phyloP scores from a whole-genome alignment of 2,113 vertebrate species.

The Motacilla alba region DNA sequence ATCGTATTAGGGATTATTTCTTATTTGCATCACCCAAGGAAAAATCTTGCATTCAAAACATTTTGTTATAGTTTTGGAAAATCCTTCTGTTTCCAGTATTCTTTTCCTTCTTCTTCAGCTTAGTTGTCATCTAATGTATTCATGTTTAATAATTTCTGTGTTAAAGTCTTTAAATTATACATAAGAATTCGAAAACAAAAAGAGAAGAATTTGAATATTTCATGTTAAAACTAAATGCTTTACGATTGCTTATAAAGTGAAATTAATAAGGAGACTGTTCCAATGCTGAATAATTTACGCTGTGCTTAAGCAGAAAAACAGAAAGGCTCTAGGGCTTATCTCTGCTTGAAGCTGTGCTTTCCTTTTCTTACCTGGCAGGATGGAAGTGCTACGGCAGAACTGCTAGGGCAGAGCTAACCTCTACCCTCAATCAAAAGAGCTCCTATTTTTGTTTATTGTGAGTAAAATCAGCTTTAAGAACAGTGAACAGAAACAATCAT shows the following conservation, averaged over 20 bases:
- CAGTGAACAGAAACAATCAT: neutral
- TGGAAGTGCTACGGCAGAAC: neutral
- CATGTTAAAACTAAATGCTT: slow-evolving; percentile 11
- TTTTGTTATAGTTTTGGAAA: neutral
- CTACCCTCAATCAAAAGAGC: neutral
- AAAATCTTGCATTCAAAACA: neutral
- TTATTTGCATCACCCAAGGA: neutral
- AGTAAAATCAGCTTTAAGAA: neutral
- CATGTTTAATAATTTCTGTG: slow-evolving; percentile 1
- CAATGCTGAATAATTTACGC: neutral
- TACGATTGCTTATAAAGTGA: slow-evolving; percentile 7
- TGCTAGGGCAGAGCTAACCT: neutral
- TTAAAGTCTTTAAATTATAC: slow-evolving; percentile 35
- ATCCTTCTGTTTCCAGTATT: neutral
- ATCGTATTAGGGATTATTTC: neutral
- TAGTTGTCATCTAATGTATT: neutral
- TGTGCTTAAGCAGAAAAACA: neutral
- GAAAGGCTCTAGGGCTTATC: neutral
- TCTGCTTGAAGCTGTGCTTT: neutral
- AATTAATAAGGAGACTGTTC: neutral
- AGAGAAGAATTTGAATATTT: slow-evolving; percentile 38
- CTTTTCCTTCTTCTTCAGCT: neutral
- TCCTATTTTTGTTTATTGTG: neutral
- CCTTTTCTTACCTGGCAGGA: neutral
- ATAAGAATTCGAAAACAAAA: slow-evolving; percentile 2